Evolutionary conservation across 2,113 vertebrate genomes (phyloP), one percentile per base, ranked within the genome.

Genomic region (Clarias gariepinus): DNA sequence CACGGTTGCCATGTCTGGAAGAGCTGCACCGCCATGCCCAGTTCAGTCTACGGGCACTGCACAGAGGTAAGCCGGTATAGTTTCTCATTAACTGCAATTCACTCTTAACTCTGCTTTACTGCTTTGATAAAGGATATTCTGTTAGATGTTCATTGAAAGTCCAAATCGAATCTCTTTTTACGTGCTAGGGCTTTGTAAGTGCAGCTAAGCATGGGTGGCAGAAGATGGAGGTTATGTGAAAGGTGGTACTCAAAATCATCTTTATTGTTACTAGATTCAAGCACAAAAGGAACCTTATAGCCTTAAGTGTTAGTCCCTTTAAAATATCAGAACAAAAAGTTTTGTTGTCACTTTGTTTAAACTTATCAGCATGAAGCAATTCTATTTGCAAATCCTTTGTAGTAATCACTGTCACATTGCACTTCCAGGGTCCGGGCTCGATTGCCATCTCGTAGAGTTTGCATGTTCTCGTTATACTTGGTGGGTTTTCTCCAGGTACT

Each of bases 21-120:
- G 98, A 99, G 92, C 92, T 99, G 88, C 98, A 99, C 93, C 95
- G 91, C 90, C 96, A 96, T 3, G 96, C 98, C 92, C 96, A 97
- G 91, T 95, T 97, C 90, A 97, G 94, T 90, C 95, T 99, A 92
- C 95, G 96, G 91, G 97, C 97, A 83, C 90, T 97, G 91, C 95
- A 95, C 90, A 95, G 93, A 96, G 98, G 98, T 99, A 30, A 83
- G 41, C 41, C 28, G 15, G 3, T 13, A 19, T 28, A 13, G 4
- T 18, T 3, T 47, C 16, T 60, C 28, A 30, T 19, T 53, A 79
- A 21, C 52, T 79, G 28, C 15, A 33, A 3, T 58, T 58, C 47
- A 47, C 47, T 47, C 30, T 3, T 79, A n/a, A 10, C 30, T 19
- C 5, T 12, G 21, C 33, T 23, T 19, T 18, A 41, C 69, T 41